Evolutionary conservation across 2,113 vertebrate species (phyloP).

Genomic region (Desmodus rotundus): DNA sequence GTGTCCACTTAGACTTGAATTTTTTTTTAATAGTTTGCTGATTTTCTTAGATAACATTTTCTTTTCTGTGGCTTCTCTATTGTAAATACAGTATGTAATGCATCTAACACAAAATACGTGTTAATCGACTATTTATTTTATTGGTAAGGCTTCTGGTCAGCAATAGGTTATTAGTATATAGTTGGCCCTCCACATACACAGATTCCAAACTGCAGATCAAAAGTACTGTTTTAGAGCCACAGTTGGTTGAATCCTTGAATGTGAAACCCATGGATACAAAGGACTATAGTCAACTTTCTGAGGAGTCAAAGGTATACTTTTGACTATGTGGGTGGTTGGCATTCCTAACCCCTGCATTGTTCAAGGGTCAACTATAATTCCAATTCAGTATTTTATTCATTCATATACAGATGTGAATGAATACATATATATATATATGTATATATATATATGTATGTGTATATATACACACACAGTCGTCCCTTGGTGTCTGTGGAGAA

Average conservation of each 20-base stretch:
- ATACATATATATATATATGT: not conserved
- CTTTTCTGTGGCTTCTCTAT: not conserved
- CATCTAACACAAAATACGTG: not conserved
- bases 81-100: not conserved
- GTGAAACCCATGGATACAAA: not conserved
- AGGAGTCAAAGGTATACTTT: not conserved
- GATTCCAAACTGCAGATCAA: not conserved
- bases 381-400: not conserved
- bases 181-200: not conserved
- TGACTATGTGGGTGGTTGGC: not conserved
- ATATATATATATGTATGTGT: too few species aligned
- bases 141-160: not conserved
- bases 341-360: not conserved
- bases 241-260: not conserved
- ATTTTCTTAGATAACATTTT: not conserved
- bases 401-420: too few species aligned
- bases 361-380: not conserved
- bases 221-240: not conserved
- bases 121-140: not conserved
- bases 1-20: not conserved
- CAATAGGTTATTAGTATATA: not conserved
- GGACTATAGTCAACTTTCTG: not conserved
- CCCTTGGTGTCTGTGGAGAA: not conserved
- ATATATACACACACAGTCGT: not conserved
- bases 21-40: not conserved